Conservation (phyloP, 1,140 invertebrate species). For the Drosophila sp. region DNA sequence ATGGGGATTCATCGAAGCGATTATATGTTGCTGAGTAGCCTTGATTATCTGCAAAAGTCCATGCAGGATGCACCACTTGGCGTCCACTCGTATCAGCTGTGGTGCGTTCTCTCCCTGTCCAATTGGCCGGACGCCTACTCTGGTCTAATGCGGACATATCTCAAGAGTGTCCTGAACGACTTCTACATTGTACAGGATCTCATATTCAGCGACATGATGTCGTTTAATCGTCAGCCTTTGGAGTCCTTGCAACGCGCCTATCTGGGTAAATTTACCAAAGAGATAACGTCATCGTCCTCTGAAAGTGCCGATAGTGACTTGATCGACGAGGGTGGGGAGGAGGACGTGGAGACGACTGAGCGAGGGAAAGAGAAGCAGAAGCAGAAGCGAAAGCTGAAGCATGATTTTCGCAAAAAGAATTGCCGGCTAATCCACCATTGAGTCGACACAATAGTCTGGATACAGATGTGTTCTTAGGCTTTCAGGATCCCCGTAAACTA, state of each 20-base stretch:
- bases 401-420: background rate
- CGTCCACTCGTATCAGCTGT: conserved; percentile 52
- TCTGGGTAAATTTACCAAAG: background rate
- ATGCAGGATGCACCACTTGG: conserved; percentile 2
- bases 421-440: background rate
- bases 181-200: conserved; percentile 39
- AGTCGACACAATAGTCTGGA: conserved; percentile 2
- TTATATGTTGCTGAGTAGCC: conserved; percentile 50
- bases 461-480: conserved; percentile 12
- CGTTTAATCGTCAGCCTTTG: conserved; percentile 7
- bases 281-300: background rate
- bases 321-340: too few relatives aligned
- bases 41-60: conserved; percentile 39
- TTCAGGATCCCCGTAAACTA: background rate
- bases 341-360: too few relatives aligned
- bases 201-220: conserved; percentile 58
- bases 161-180: conserved; percentile 43
- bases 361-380: background rate
- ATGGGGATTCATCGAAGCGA: conserved; percentile 3
- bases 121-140: conserved; percentile 55
- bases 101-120: conserved; percentile 58
- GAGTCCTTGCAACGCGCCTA: background rate
- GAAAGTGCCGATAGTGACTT: too few relatives aligned
- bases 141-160: conserved; percentile 35
- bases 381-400: background rate